Evolutionary conservation across 2,888 invertebrate genomes (phyloP), one percentile per base, ranked within the genome.

Genomic region (Ceraclea dissimilis): DNA sequence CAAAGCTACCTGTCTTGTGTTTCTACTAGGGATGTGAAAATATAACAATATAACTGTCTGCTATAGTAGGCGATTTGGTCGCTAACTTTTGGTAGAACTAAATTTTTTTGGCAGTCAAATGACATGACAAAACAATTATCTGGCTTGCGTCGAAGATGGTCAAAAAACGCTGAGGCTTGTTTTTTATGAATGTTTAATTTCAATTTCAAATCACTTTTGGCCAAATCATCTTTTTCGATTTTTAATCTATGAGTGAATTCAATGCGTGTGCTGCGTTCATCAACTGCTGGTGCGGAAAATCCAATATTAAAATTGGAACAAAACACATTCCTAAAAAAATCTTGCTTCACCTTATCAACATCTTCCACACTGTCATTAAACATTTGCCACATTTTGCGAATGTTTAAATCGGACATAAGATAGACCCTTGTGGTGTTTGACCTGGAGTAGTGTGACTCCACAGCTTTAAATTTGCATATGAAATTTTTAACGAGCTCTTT

Each of bases 41-140:
- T 10, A 20, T 22, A 22, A 16, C 10, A 21, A 49, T 49, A 22
- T 11, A 49, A 46, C 22, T 49, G 49, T 11, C 49, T 21, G 16
- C 49, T 49, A 26, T 49, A 49, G 19, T 49, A 49, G 8, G 49
- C 49, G 5, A n/a, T 6, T 22, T 49, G 26, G 49, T 49, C 49
- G 6, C 5, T 8, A 11, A 49, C 26, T 49, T 49, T 49, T 2
- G 46, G 46, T 20, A 46, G 19, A 5, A 46, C 46, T 13, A 18
- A 18, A 18, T 46, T 46, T 46, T 46, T 46, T 46, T 46, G 46
- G 20, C 46, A 46, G 20, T 46, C 46, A 46, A 18, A 46, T 5
- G 46, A 46, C 17, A 46, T 8, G 4, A 18, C 5, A 8, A 46
- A 46, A 18, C 2, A 46, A 16, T 46, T 8, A n/a, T 18, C 19